Conservation (phyloP, 2,797 vertebrate genomes). For the Arctocebus calabarensis region DNA sequence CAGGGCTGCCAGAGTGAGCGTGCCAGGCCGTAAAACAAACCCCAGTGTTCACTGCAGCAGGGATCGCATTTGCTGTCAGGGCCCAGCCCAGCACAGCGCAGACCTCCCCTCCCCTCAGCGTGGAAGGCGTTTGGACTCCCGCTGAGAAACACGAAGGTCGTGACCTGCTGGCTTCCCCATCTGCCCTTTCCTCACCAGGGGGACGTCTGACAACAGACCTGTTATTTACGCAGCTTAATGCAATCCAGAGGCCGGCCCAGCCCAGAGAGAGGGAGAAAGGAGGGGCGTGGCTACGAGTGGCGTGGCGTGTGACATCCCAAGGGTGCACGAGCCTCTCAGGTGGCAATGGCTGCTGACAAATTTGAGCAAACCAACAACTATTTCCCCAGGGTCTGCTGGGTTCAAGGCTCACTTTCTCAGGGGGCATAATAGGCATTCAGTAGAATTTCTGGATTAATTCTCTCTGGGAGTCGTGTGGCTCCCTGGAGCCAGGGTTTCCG, state of each 20-base stretch:
- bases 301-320: neutral
- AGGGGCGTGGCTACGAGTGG: neutral
- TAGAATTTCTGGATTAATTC: neutral
- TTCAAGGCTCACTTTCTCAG: neutral
- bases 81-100: slow-evolving; percentile 90
- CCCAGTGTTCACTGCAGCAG: slow-evolving; percentile 40
- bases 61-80: slow-evolving; percentile 90
- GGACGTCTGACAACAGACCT: slow-evolving; percentile 86
- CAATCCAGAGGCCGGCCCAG: slow-evolving; percentile 83
- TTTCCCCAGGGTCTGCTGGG: neutral
- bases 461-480: neutral
- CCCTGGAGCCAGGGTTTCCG: neutral
- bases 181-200: slow-evolving; percentile 87
- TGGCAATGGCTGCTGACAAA: accelerated
- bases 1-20: neutral
- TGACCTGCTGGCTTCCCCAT: slow-evolving; percentile 87
- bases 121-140: slow-evolving; percentile 87
- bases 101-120: slow-evolving; percentile 89
- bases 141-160: slow-evolving; percentile 90
- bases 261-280: slow-evolving; percentile 55
- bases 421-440: neutral
- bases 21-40: slow-evolving; percentile 74
- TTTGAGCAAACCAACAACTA: neutral
- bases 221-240: slow-evolving; percentile 88
- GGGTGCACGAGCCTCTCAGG: accelerated